A percentile compares a stretch with the other conserved stretches of the same genome.
Conservation (phyloP, 2,113 vertebrate genomes). For the Oreochromis spilurus region DNA sequence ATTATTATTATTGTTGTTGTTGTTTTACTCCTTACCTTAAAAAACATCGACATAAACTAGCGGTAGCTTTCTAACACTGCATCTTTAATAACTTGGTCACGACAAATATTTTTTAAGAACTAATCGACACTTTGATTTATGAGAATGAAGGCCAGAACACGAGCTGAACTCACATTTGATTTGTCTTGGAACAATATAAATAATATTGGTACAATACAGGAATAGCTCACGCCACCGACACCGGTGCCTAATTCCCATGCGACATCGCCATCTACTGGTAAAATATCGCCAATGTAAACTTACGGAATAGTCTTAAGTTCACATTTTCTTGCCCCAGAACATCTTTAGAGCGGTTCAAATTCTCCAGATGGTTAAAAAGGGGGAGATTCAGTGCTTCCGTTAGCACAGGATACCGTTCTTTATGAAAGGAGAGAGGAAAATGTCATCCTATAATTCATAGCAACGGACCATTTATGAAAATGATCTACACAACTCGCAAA, state of each 20-base stretch:
- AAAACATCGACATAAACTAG: not conserved
- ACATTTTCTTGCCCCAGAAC: not conserved
- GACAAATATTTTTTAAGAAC: not conserved
- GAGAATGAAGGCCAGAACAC: not conserved
- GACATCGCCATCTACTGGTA: not conserved
- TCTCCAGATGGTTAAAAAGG: not conserved
- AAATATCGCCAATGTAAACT: not conserved
- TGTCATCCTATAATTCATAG: not conserved
- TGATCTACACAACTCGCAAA: not conserved
- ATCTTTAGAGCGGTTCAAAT: not conserved
- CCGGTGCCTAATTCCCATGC: not conserved
- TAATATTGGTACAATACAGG: not conserved
- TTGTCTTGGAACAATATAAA: not conserved
- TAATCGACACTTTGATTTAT: not conserved
- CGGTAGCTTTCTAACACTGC: not conserved
- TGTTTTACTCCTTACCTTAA: not conserved
- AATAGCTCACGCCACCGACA: not conserved
- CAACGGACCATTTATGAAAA: not conserved
- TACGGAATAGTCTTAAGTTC: not conserved
- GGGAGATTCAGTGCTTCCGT: not conserved
- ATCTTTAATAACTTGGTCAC: not conserved
- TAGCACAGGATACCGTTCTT: not conserved
- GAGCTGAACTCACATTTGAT: not conserved
- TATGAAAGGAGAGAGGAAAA: not conserved
- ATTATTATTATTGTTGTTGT: not conserved